Evolutionary conservation across 2,113 vertebrate genomes (phyloP).

Genomic region (Glaucidium brasilianum): DNA sequence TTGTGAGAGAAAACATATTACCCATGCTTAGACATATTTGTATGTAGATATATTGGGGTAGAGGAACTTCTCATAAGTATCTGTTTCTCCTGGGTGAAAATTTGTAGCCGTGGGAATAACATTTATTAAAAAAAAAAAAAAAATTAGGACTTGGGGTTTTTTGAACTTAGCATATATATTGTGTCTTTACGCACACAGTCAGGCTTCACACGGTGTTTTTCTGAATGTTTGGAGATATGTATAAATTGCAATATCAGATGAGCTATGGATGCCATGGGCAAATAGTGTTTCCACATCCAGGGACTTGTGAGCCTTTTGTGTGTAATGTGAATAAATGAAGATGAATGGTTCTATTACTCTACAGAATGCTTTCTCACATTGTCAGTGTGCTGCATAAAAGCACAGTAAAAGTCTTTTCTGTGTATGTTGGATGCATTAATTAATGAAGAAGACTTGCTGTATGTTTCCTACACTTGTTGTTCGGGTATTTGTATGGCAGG

Average conservation of each 20-base stretch:
- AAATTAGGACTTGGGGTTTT: neutral
- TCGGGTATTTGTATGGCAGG: neutral
- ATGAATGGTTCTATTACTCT: neutral
- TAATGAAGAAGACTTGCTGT: neutral
- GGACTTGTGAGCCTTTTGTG: neutral
- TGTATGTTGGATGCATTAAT: rapidly evolving
- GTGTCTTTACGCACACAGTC: rapidly evolving
- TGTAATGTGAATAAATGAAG: neutral
- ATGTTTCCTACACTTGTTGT: neutral
- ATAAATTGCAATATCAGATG: neutral
- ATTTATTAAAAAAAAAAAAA: neutral
- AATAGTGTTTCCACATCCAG: neutral
- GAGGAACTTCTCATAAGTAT: neutral
- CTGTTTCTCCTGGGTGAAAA: neutral
- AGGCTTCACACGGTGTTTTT: neutral
- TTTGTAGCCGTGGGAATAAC: neutral
- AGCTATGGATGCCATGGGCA: neutral
- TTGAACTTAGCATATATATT: neutral
- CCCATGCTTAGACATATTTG: neutral
- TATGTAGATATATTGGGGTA: neutral
- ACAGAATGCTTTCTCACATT: neutral
- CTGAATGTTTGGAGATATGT: neutral
- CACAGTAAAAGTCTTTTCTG: neutral
- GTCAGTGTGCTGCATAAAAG: neutral
- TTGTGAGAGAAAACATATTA: neutral